These are phyloP conservation scores for Chiloscyllium plagiosum DNA, from an alignment of 2,113 vertebrate species.

Conservation along the genomic window DNA sequence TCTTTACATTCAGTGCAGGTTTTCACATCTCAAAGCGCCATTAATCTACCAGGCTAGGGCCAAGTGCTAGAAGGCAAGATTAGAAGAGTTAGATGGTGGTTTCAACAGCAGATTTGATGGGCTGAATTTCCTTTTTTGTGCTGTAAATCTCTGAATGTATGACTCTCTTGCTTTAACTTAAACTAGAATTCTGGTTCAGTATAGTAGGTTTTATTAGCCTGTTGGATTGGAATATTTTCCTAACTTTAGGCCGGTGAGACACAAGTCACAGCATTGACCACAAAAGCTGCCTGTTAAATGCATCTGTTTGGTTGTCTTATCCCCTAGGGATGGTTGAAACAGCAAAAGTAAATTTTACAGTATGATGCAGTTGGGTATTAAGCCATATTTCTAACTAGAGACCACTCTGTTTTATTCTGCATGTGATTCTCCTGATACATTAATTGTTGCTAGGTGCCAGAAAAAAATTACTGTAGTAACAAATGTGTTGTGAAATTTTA, in stretches of 20 bases:
- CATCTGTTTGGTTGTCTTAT: background rate
- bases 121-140: no score
- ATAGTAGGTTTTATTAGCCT: background rate
- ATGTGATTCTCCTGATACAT: background rate
- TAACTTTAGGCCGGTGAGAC: background rate
- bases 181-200: background rate
- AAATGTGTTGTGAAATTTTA: background rate
- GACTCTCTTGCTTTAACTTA: background rate
- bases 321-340: background rate
- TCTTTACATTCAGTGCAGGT: background rate
- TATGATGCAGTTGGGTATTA: background rate
- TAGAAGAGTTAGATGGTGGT: no score
- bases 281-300: background rate
- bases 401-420: background rate
- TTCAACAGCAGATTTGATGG: no score
- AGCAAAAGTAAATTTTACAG: background rate
- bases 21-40: background rate
- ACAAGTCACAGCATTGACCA: background rate
- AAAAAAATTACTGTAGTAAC: background rate
- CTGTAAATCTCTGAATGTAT: no score
- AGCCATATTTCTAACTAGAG: background rate
- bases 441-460: background rate
- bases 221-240: background rate
- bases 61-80: no score
- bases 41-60: background rate